Evolutionary conservation across 1,140 invertebrate genomes (phyloP).

Genomic region (Hyphantria cunea): DNA sequence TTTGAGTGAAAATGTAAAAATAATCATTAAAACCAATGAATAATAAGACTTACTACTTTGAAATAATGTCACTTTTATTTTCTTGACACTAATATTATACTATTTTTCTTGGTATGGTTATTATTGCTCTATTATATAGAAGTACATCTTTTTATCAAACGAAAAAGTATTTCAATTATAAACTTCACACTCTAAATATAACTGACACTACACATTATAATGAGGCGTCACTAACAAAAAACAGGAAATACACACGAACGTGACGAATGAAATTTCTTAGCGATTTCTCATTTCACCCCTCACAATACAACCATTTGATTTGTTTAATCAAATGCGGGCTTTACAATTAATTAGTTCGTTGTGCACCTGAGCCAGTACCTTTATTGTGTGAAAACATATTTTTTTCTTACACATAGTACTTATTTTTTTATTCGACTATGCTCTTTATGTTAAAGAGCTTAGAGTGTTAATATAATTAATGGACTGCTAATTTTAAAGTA

Average conservation of each 20-base stretch:
- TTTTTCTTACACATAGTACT: neutral
- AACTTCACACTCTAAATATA: constrained; percentile 7
- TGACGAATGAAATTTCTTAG: constrained; percentile 80
- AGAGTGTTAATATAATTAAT: neutral
- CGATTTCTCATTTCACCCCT: constrained; percentile 79
- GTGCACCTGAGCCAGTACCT: constrained; percentile 75
- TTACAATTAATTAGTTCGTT: constrained; percentile 80
- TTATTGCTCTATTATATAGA: no score
- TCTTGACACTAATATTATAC: no score
- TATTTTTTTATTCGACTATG: neutral
- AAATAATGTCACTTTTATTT: no score
- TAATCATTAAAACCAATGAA: no score
- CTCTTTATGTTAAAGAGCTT: neutral
- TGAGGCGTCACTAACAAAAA: constrained; percentile 66
- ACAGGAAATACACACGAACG: constrained; percentile 69
- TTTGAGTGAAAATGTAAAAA: no score
- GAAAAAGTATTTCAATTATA: constrained; percentile 17
- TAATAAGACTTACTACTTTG: no score
- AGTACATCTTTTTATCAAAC: no score
- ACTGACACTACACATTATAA: constrained; percentile 44
- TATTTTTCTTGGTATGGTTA: no score
- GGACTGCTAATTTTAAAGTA: neutral
- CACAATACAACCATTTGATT: constrained; percentile 77
- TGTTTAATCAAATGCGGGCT: constrained; percentile 80
- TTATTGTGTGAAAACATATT: constrained; percentile 22